Evolutionary conservation across 2,888 invertebrate species (phyloP).

Genomic region (Dryococelus australis): DNA sequence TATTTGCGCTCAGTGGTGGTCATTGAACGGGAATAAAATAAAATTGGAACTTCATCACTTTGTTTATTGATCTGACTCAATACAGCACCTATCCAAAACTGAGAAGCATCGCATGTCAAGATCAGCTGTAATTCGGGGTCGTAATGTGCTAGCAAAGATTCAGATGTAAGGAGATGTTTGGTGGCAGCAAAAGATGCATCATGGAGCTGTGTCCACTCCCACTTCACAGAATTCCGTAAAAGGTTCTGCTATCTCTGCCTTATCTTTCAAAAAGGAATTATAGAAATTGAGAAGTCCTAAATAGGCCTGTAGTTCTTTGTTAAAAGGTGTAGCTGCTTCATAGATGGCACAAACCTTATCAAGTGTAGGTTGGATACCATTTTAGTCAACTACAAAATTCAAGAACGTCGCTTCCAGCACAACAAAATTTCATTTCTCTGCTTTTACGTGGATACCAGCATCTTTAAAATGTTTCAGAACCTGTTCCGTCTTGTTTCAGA

Average conservation of each 20-base stretch:
- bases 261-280: too few relatives aligned
- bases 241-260: too few relatives aligned
- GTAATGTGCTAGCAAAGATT: background rate
- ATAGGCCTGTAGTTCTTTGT: background rate
- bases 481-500: too few relatives aligned
- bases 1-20: too few relatives aligned
- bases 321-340: background rate
- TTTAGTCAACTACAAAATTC: background rate
- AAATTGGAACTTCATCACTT: too few relatives aligned
- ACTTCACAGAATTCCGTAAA: too few relatives aligned
- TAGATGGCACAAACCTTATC: background rate
- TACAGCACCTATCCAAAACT: too few relatives aligned
- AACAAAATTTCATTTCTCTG: background rate
- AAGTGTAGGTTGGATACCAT: background rate
- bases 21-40: too few relatives aligned
- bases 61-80: too few relatives aligned
- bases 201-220: too few relatives aligned
- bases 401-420: background rate
- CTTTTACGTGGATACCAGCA: background rate
- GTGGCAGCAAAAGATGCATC: too few relatives aligned
- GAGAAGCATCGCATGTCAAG: background rate
- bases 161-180: background rate
- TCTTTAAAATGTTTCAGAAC: too few relatives aligned
- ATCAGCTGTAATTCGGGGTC: background rate
- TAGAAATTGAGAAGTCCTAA: background rate